phyloP scores from a whole-genome alignment of 2,113 vertebrate genomes.

The Recurvirostra avosetta region DNA sequence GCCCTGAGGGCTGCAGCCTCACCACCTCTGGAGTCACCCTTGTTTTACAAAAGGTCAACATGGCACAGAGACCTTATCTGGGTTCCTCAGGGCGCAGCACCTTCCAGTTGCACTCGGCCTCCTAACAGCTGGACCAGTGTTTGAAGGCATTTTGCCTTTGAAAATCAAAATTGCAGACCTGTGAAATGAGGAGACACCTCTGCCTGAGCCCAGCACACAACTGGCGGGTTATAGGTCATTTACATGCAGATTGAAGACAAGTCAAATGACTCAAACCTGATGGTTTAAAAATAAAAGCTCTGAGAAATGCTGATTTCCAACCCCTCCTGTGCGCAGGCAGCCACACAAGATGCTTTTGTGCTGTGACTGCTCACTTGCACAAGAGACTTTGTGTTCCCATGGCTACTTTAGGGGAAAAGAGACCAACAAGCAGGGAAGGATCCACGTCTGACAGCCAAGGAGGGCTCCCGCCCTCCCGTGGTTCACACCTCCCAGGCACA shows the following conservation, averaged over 20 bases:
- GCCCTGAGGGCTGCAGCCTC: neutral
- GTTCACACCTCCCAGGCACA: neutral
- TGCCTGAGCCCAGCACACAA: fast-evolving
- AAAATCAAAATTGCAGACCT: neutral
- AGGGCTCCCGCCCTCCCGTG: neutral
- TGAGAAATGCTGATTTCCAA: neutral
- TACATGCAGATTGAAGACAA: neutral
- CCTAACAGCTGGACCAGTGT: neutral
- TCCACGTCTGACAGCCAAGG: fast-evolving
- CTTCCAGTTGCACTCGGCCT: fast-evolving
- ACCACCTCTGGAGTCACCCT: neutral
- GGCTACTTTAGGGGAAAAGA: neutral
- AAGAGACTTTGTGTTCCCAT: fast-evolving
- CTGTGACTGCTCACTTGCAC: neutral
- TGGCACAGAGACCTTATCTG: neutral
- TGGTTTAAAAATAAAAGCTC: neutral
- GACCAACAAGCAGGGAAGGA: neutral
- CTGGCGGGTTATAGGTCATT: neutral
- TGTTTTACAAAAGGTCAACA: fast-evolving
- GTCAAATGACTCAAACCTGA: neutral
- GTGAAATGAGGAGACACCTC: fast-evolving
- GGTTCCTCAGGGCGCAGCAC: neutral
- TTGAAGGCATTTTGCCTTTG: neutral
- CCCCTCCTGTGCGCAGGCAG: neutral
- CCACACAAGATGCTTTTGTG: fast-evolving